Percentiles rank a stretch among this genome's conserved stretches.
These are phyloP conservation scores for Baryphthengus martii DNA, from an alignment of 2,113 vertebrate genomes.

Conservation along the genomic window DNA sequence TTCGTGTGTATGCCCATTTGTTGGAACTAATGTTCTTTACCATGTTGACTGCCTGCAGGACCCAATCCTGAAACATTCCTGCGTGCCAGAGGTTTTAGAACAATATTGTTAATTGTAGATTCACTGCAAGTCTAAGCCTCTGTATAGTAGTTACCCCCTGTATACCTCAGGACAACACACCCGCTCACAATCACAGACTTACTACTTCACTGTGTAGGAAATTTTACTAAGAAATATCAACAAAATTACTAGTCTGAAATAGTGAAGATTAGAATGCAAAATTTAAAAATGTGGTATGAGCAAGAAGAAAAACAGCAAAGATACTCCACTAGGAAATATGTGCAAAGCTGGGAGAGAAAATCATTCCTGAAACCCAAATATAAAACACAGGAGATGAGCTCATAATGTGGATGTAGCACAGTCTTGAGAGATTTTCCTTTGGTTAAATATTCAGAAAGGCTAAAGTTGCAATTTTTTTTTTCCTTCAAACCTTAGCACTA, in stretches of 20 bases:
- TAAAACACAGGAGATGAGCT: not conserved
- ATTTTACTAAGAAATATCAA: not conserved
- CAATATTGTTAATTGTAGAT: not conserved
- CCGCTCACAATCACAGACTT: not conserved
- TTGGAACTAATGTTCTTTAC: not conserved
- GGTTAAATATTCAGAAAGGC: not conserved
- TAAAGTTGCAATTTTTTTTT: not conserved
- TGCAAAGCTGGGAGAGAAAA: not conserved
- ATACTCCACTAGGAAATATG: not conserved
- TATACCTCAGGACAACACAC: not conserved
- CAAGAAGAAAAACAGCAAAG: not conserved
- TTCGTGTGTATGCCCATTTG: not conserved
- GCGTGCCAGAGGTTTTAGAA: not conserved
- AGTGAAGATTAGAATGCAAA: not conserved
- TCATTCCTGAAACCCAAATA: not conserved
- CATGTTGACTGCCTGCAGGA: not conserved
- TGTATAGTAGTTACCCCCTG: not conserved
- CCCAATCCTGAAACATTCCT: not conserved
- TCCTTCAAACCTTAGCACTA: not conserved
- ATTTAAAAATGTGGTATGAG: not conserved
- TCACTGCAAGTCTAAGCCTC: not conserved
- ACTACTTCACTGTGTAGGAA: not conserved
- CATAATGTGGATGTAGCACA: not conserved
- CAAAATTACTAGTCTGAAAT: not conserved
- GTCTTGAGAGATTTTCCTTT: not conserved